phyloP scores from a whole-genome alignment of 2,888 invertebrate genomes.

The Heliconius ismenius region DNA sequence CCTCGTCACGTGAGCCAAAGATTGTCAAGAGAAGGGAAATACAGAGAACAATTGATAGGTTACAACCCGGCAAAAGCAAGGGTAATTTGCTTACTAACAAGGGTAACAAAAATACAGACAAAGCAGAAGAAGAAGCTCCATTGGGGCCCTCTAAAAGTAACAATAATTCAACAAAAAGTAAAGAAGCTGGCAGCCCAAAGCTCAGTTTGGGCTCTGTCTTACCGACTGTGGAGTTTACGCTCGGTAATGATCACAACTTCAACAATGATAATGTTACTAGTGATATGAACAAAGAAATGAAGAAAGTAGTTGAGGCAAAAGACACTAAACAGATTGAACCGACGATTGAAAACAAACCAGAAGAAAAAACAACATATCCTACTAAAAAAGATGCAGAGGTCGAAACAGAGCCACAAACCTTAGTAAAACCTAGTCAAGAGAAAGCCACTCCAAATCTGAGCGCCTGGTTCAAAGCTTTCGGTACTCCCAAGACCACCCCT shows the following conservation, averaged over 20 bases:
- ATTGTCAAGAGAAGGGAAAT: slow-evolving; percentile 84
- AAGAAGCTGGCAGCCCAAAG: slow-evolving; percentile 87
- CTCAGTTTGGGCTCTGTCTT: slow-evolving; percentile 92
- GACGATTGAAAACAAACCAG: slow-evolving; percentile 52
- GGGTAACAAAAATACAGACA: slow-evolving; percentile 77
- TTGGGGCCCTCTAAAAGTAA: slow-evolving; percentile 79
- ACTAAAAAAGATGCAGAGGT: slow-evolving; percentile 70
- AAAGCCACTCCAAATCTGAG: slow-evolving; percentile 92
- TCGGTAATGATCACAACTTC: slow-evolving; percentile 86
- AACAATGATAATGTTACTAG: slow-evolving; percentile 56
- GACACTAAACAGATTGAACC: slow-evolving; percentile 47
- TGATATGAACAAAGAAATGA: slow-evolving; percentile 34
- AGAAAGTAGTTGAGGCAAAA: slow-evolving; percentile 50
- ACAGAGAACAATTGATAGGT: slow-evolving; percentile 90
- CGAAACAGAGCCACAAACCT: slow-evolving; percentile 66
- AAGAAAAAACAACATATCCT: slow-evolving; percentile 52
- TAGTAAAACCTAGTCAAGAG: slow-evolving; percentile 78
- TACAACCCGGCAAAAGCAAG: slow-evolving; percentile 93
- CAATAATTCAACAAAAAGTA: slow-evolving; percentile 83
- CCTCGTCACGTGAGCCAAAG: slow-evolving; percentile 71
- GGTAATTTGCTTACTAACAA: slow-evolving; percentile 90
- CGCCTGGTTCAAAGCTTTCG: slow-evolving; percentile 96
- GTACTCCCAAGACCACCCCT: slow-evolving; percentile 88
- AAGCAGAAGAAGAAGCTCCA: slow-evolving; percentile 82
- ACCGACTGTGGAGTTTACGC: slow-evolving; percentile 85